Evolutionary conservation across 2,113 vertebrate species (phyloP).

Genomic region (Tympanuchus pallidicinctus): DNA sequence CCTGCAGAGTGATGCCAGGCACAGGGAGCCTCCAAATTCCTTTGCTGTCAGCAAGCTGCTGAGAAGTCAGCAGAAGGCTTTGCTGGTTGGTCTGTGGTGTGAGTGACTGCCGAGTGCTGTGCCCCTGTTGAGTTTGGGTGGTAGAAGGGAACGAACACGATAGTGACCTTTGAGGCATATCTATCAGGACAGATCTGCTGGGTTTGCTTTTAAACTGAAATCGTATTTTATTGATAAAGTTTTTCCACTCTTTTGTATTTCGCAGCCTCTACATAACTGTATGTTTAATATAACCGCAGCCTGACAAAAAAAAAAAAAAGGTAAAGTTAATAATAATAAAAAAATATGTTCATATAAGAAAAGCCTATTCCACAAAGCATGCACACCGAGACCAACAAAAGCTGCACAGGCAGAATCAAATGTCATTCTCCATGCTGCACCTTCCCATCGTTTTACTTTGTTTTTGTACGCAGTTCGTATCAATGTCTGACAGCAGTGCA

Average conservation of each 20-base stretch:
- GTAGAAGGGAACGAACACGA: neutral
- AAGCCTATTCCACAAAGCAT: neutral
- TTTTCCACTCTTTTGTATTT: neutral
- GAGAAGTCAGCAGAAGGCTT: neutral
- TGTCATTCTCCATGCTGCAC: neutral
- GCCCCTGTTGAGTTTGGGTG: neutral
- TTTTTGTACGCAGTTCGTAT: neutral
- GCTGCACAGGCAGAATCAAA: neutral
- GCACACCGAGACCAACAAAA: neutral
- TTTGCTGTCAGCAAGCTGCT: neutral
- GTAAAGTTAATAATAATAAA: neutral
- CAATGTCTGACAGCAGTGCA: neutral
- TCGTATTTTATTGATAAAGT: neutral
- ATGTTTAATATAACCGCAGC: neutral
- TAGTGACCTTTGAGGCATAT: neutral
- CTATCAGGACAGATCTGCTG: neutral
- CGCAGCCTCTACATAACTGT: neutral
- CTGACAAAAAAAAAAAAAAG: neutral
- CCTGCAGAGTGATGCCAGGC: accelerated
- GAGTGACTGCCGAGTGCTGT: neutral
- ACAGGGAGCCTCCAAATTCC: neutral
- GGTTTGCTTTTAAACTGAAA: neutral
- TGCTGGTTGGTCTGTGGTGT: accelerated
- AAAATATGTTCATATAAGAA: neutral
- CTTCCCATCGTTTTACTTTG: neutral